Evolutionary conservation across 1,140 invertebrate species (phyloP).

Genomic region (Drosophila ironensis): DNA sequence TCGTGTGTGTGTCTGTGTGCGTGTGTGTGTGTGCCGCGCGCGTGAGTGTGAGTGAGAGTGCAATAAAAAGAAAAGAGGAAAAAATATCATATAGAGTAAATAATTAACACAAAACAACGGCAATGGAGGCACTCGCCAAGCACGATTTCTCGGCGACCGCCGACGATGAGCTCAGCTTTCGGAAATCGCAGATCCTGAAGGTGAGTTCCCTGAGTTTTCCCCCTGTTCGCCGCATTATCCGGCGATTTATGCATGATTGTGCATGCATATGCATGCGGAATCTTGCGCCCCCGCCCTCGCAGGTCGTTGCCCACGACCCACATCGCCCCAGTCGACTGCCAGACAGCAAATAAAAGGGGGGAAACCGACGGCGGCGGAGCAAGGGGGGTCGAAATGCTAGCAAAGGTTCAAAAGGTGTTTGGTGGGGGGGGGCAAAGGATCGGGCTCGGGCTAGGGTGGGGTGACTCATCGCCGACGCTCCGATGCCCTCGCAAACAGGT

Average conservation of each 20-base stretch:
- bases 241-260: conserved; percentile 19
- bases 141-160: conserved; percentile 99
- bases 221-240: neutral
- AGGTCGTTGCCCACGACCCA: conserved; percentile 56
- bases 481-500: conserved; percentile 15
- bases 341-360: no score
- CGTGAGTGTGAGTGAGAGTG: conserved; percentile 37
- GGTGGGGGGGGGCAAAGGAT: no score
- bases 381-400: conserved; percentile 1
- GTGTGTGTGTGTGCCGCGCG: conserved; percentile 26
- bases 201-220: conserved; percentile 84
- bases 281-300: conserved; percentile 7
- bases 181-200: conserved; percentile 96
- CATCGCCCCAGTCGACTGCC: conserved; percentile 28
- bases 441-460: no score
- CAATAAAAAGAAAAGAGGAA: conserved; percentile 43
- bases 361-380: neutral
- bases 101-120: conserved; percentile 24
- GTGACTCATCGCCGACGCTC: neutral
- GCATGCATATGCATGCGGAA: conserved; percentile 27
- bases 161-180: conserved; percentile 99
- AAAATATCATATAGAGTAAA: conserved; percentile 32
- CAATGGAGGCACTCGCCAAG: conserved; percentile 99
- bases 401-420: conserved; percentile 38
- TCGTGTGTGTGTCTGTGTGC: conserved; percentile 34